These are phyloP conservation scores for Ophion costatus DNA, from an alignment of 2,888 invertebrate genomes.

Conservation along the genomic window DNA sequence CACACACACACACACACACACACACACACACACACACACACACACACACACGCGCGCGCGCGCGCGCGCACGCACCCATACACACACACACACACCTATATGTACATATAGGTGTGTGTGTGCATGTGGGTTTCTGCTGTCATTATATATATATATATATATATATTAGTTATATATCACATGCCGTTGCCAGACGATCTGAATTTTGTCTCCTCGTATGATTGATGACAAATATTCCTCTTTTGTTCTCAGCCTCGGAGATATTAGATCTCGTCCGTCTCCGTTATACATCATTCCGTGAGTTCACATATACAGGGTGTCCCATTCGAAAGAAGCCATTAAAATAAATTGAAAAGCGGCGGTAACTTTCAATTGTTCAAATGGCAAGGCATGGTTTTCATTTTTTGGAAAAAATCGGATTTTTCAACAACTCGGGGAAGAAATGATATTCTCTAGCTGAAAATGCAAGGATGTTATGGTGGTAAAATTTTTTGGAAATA, in stretches of 20 bases:
- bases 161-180: slow-evolving; percentile 33
- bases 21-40: too few relatives aligned
- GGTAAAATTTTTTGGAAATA: too few relatives aligned
- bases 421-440: too few relatives aligned
- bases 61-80: too few relatives aligned
- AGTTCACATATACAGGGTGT: slow-evolving; percentile 15
- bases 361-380: too few relatives aligned
- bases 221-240: slow-evolving; percentile 48
- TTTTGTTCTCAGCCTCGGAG: slow-evolving; percentile 40
- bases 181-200: slow-evolving; percentile 34
- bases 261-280: slow-evolving; percentile 57
- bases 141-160: slow-evolving; percentile 39
- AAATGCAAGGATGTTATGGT: too few relatives aligned
- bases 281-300: slow-evolving; percentile 25
- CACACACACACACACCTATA: background rate
- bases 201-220: slow-evolving; percentile 54
- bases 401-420: too few relatives aligned
- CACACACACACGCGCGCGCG: too few relatives aligned
- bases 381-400: too few relatives aligned
- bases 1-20: background rate
- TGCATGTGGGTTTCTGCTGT: slow-evolving; percentile 18
- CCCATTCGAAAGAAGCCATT: too few relatives aligned
- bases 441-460: too few relatives aligned
- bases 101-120: background rate
- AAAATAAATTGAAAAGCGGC: too few relatives aligned